Evolutionary conservation across 2,113 vertebrate species (phyloP).

Genomic region (Chamaetylas fuelleborni): DNA sequence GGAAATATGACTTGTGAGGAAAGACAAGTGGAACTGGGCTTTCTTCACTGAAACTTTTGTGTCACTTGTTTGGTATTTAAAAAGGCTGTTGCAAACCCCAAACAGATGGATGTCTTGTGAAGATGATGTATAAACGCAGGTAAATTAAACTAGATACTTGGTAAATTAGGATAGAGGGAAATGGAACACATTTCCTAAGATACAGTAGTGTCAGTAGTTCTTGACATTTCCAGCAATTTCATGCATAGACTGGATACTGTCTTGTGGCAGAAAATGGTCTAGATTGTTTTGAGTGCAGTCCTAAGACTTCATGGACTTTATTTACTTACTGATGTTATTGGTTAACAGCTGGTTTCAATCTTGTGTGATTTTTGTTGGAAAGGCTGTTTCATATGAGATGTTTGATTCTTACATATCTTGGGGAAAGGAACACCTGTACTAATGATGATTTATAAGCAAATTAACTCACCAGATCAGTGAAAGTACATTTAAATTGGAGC

Average conservation of each 20-base stretch:
- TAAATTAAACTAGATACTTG: background rate
- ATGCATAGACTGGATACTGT: background rate
- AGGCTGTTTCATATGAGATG: background rate
- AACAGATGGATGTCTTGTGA: background rate
- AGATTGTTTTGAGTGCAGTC: background rate
- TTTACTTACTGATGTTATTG: background rate
- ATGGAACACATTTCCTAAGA: no score
- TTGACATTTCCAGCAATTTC: background rate
- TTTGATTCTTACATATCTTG: background rate
- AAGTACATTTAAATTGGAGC: background rate
- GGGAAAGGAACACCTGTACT: background rate
- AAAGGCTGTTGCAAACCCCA: background rate
- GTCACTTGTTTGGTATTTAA: no score
- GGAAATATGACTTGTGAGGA: background rate
- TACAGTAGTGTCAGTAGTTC: background rate
- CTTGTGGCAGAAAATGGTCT: background rate
- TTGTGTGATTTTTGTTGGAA: background rate
- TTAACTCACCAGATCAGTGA: background rate
- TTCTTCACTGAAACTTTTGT: no score
- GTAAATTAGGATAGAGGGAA: no score
- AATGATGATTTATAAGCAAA: background rate
- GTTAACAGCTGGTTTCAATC: background rate
- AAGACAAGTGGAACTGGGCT: background rate
- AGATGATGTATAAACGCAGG: background rate
- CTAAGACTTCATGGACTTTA: background rate